phyloP scores from a whole-genome alignment of 2,888 invertebrate genomes.

The Synanthedon vespiformis region DNA sequence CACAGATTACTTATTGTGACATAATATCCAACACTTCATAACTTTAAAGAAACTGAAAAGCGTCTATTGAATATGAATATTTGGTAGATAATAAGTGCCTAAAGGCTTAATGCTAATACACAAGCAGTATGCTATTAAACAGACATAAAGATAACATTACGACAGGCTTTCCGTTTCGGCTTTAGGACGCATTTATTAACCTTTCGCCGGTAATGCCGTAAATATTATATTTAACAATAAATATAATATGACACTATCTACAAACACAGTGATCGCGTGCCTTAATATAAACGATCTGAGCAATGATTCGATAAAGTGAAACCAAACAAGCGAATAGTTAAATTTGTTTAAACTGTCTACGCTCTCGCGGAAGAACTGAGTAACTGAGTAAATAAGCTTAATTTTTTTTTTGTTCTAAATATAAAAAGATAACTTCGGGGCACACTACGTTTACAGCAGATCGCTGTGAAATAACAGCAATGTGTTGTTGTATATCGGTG shows the following conservation, averaged over 20 bases:
- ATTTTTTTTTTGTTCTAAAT: no score
- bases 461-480: no score
- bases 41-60: no score
- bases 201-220: neutral
- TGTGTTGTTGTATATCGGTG: no score
- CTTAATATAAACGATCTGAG: slow-evolving; percentile 13
- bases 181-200: neutral
- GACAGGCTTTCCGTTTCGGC: neutral
- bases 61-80: no score
- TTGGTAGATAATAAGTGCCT: no score
- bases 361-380: slow-evolving; percentile 11
- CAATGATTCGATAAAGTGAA: slow-evolving; percentile 27
- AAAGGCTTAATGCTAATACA: neutral
- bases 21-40: no score
- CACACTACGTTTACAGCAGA: no score
- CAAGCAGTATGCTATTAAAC: neutral
- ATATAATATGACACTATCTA: slow-evolving; percentile 8
- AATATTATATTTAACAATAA: slow-evolving; percentile 5
- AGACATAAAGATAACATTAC: neutral
- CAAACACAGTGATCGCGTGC: slow-evolving; percentile 21
- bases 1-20: no score
- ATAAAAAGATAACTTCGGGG: no score
- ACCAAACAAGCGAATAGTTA: slow-evolving; percentile 21
- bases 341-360: slow-evolving; percentile 25
- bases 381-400: no score